Evolutionary conservation across 2,113 vertebrate genomes (phyloP).

Genomic region (Zapus hudsonius): DNA sequence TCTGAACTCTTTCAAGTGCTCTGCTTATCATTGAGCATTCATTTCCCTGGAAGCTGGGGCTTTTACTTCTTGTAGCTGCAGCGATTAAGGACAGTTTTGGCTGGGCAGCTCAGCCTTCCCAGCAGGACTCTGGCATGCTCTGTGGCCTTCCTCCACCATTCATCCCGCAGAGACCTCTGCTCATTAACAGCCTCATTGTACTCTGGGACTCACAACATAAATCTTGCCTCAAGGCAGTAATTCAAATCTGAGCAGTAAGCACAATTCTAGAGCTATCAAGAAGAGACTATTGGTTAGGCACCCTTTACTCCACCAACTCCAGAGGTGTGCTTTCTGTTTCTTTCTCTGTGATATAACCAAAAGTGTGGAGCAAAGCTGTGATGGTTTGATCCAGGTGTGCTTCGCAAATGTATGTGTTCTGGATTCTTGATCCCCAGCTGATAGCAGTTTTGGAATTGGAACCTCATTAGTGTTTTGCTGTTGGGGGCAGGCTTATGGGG

Average conservation of each 20-base stretch:
- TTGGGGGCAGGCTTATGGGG: too few species aligned
- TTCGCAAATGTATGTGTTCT: too few species aligned
- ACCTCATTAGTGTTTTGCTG: too few species aligned
- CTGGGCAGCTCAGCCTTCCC: constrained; percentile 49
- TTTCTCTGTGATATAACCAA: neutral
- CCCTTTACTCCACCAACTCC: neutral
- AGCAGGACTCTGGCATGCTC: neutral
- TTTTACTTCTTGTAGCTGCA: constrained; percentile 26
- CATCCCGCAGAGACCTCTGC: neutral
- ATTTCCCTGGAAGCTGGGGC: constrained; percentile 61
- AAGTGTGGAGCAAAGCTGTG: neutral
- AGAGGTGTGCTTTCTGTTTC: neutral
- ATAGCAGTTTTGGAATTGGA: too few species aligned
- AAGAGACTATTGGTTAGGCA: constrained; percentile 15
- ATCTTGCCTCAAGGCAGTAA: constrained; percentile 49
- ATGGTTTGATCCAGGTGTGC: too few species aligned
- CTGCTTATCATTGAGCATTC: constrained; percentile 65
- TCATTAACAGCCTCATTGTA: constrained; percentile 39
- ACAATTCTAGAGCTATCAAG: constrained; percentile 26
- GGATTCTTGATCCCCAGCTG: too few species aligned
- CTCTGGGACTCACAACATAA: constrained; percentile 67
- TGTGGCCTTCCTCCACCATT: neutral
- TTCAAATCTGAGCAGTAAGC: constrained; percentile 35
- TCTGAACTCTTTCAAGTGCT: constrained; percentile 56
- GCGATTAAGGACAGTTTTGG: constrained; percentile 54